These are phyloP conservation scores for Lasioglossum morio DNA, from an alignment of 2,888 invertebrate genomes.

Conservation along the genomic window DNA sequence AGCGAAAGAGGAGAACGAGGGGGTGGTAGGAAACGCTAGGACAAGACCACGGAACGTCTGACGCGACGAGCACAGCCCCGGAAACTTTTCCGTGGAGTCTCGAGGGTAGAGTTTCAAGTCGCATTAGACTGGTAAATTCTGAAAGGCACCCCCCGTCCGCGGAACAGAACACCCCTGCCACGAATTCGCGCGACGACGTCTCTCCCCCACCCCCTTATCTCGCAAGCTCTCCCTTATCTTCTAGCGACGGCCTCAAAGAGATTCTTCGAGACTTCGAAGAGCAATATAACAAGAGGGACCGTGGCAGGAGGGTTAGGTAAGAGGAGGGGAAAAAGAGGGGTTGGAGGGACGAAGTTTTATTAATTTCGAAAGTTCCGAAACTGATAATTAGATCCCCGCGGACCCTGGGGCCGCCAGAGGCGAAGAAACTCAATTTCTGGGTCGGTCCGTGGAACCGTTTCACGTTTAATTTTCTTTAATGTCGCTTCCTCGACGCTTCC, in stretches of 20 bases:
- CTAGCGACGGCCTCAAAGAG: constrained; percentile 41
- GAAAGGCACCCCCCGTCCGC: constrained; percentile 60
- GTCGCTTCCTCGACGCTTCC: constrained; percentile 47
- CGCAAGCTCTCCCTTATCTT: constrained; percentile 23
- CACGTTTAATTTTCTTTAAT: constrained; percentile 63
- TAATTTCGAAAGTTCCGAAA: constrained; percentile 82
- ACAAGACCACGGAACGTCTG: constrained; percentile 45
- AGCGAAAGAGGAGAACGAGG: neutral
- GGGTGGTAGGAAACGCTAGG: constrained; percentile 24
- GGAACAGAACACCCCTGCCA: constrained; percentile 41
- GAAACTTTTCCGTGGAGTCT: constrained; percentile 61
- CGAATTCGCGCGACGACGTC: constrained; percentile 42
- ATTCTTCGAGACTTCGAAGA: constrained; percentile 68
- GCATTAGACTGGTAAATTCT: constrained; percentile 78
- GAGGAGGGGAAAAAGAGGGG: constrained; percentile 5
- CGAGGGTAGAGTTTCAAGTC: constrained; percentile 69
- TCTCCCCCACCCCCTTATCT: constrained; percentile 30
- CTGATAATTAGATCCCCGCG: constrained; percentile 82
- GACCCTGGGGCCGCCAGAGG: constrained; percentile 65
- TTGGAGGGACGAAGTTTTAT: constrained; percentile 77
- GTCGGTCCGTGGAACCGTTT: constrained; percentile 53
- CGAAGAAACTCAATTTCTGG: constrained; percentile 68
- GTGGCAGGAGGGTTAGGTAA: neutral
- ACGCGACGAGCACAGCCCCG: constrained; percentile 47
- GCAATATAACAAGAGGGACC: constrained; percentile 72